Evolutionary conservation across 2,888 invertebrate genomes (phyloP).

Genomic region (Schrankia costaestrigalis): DNA sequence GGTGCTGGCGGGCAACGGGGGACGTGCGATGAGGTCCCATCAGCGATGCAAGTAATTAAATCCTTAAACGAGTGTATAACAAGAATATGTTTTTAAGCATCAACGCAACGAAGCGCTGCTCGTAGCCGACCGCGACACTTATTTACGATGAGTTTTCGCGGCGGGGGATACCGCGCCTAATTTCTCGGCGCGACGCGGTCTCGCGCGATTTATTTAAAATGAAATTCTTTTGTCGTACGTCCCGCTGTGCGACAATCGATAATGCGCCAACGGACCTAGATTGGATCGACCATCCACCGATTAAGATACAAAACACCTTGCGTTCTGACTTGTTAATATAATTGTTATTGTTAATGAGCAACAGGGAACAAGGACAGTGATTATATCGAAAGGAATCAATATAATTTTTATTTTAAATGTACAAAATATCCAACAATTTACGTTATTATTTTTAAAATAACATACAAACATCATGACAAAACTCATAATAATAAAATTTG

Average conservation of each 20-base stretch:
- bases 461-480: constrained; percentile 15
- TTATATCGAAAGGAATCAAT: not conserved
- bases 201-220: constrained; percentile 76
- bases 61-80: constrained; percentile 76
- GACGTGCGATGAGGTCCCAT: constrained; percentile 41
- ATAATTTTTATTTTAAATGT: constrained; percentile 10
- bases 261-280: constrained; percentile 64
- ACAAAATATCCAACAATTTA: not conserved
- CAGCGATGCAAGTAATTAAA: constrained; percentile 75
- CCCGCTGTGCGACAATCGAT: constrained; percentile 75
- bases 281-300: constrained; percentile 58
- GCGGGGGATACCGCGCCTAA: constrained; percentile 75
- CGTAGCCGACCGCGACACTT: constrained; percentile 62
- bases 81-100: constrained; percentile 69
- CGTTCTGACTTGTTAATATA: constrained; percentile 45
- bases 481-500: constrained; percentile 28
- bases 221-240: constrained; percentile 69
- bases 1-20: constrained; percentile 36
- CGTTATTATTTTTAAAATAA: constrained; percentile 19
- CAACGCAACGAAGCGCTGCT: constrained; percentile 48
- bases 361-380: constrained; percentile 5
- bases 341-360: constrained; percentile 45
- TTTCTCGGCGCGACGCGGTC: constrained; percentile 75
- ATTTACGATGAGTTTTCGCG: constrained; percentile 78
- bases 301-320: constrained; percentile 69